These are phyloP conservation scores for Gobiocypris rarus DNA, from an alignment of 2,113 vertebrate genomes.

Conservation along the genomic window DNA sequence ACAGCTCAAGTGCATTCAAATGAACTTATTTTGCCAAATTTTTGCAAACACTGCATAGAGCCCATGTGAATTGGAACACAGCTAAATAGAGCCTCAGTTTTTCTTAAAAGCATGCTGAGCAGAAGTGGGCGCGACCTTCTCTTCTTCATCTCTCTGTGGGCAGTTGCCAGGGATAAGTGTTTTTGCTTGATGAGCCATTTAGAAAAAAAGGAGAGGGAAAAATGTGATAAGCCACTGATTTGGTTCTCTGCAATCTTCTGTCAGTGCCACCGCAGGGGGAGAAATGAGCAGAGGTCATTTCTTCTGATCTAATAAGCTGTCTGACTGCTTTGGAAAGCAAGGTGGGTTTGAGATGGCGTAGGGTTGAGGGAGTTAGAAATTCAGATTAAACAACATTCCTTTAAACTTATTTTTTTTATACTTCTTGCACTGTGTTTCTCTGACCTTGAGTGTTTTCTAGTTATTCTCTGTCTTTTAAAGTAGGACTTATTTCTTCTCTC, in stretches of 20 bases:
- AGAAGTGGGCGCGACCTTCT: constrained; percentile 43
- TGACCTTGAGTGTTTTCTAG: neutral
- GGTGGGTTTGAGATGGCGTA: neutral
- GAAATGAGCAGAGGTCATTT: constrained; percentile 38
- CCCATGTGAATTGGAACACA: neutral
- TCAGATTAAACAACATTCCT: constrained; percentile 11
- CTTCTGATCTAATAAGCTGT: constrained; percentile 47
- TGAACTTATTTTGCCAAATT: neutral
- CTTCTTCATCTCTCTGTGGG: constrained; percentile 36
- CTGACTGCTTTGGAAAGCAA: neutral
- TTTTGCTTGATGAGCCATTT: constrained; percentile 60
- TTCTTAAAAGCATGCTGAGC: constrained; percentile 65
- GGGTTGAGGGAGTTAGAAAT: neutral
- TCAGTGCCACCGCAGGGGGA: constrained; percentile 29
- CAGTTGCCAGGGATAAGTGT: constrained; percentile 45
- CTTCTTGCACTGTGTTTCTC: constrained; percentile 9
- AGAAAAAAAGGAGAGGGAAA: constrained; percentile 36
- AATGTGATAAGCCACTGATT: constrained; percentile 45
- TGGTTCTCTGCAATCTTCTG: constrained; percentile 40
- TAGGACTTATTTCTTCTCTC: constrained; percentile 21
- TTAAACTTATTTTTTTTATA: constrained; percentile 22
- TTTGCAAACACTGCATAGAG: neutral
- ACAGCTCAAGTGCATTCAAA: too few relatives aligned
- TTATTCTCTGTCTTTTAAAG: constrained; percentile 11
- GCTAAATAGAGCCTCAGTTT: constrained; percentile 58